phyloP scores from a whole-genome alignment of 2,888 invertebrate species.

The Octonoba sinensis region DNA sequence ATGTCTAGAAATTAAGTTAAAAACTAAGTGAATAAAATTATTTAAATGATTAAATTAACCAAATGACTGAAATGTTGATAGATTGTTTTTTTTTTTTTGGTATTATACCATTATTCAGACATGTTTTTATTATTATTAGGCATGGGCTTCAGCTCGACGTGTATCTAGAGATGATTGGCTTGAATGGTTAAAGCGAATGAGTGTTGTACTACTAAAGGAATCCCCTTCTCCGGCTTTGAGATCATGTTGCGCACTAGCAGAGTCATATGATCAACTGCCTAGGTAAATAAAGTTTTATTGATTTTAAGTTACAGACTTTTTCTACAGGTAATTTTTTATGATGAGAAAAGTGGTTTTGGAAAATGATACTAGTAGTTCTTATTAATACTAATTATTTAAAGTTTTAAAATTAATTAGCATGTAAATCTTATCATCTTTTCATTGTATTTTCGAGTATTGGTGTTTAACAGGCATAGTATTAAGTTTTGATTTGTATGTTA shows the following conservation, averaged over 20 bases:
- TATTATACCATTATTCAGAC: background rate
- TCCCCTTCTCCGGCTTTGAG: conserved; percentile 94
- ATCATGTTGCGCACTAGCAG: conserved; percentile 91
- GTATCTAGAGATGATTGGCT: conserved; percentile 99
- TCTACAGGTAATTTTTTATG: background rate
- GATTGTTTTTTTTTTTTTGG: too few relatives aligned
- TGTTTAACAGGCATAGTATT: too few relatives aligned
- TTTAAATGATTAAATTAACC: too few relatives aligned
- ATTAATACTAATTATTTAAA: too few relatives aligned
- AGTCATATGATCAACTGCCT: conserved; percentile 94
- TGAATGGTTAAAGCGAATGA: conserved; percentile 93
- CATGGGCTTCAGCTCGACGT: conserved; percentile 91
- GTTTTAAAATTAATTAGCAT: too few relatives aligned
- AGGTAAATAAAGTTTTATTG: conserved; percentile 70
- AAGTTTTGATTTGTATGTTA: too few relatives aligned
- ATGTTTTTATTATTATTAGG: conserved; percentile 69
- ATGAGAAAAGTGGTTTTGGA: background rate
- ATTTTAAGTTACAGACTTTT: too few relatives aligned
- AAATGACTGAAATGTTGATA: too few relatives aligned
- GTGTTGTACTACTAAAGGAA: conserved; percentile 92
- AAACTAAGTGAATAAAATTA: too few relatives aligned
- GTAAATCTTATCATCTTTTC: too few relatives aligned
- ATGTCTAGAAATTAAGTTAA: too few relatives aligned
- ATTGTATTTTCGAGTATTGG: too few relatives aligned
- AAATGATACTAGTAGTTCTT: background rate